Base-by-base conservation (phyloP, 2,888 invertebrate species). In the Eupithecia subfuscata region DNA sequence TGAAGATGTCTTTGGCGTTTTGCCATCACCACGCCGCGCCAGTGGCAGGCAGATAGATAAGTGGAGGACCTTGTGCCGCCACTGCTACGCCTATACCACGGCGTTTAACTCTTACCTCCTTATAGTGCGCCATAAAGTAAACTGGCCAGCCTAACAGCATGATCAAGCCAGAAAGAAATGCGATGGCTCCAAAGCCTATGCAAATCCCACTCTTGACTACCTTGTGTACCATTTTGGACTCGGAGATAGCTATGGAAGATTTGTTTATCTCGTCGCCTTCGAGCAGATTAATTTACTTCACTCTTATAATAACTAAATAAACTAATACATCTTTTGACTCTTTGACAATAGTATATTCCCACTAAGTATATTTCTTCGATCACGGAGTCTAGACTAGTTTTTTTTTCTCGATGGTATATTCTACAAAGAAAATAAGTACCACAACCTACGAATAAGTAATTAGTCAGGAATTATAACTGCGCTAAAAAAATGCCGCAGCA, bases 131-230 rank as follows among this genome's bases (percentile, higher is more conserved):
- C 60, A 60, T 60, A 22, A 60, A 60, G 25, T 25, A 60, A 14
- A 60, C 25, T 14, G 60, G 60, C 60, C 60, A 60, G 25, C 60
- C 60, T 22, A 60, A 25, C 14, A 60, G 60, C 60, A 60, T 60
- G 25, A 60, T 2, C 3, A 60, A 25, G 6, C 60, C 60, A 22
- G 60, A 25, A 22, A 60, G 1, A 12, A 60, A 0, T n/a, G 60
- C 60, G 25, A 60, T 12, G 12, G 5, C 5, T 14, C 60, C 60
- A 60, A 25, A 60, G 60, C 12, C 60, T 60, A 60, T 12, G 60
- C 60, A 60, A 60, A 60, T 60, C 1, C 60, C 60, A 60, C 60
- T 60, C 25, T 60, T 60, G 5, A 60, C 25, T 9, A 25, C 60
- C 25, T 60, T 60, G 12, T 60, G n/a, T 25, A 60, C 60, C 60